Evolutionary conservation across 2,797 vertebrate genomes (phyloP), one percentile per base, ranked within the genome.

Genomic region (Etheostoma perlongum): DNA sequence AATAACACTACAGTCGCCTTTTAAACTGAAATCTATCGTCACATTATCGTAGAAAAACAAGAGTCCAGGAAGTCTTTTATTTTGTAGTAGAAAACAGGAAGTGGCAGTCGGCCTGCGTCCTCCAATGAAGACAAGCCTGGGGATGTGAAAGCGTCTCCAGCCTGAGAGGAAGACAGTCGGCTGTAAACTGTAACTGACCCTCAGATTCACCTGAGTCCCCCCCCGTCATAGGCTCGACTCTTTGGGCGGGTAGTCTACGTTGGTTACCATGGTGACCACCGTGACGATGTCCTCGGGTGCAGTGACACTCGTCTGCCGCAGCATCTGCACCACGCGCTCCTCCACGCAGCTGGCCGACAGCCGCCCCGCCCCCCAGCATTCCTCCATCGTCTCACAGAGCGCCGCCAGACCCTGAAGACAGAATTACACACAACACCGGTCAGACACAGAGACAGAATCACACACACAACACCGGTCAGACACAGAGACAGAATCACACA

Each of bases 241-340:
- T 95, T 98, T 98, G 78, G 97, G 97, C 48, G 96, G 96, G 93
- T 97, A 98, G 96, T 98, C 97, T 92, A 98, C 95, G 6, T 98
- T 98, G 91, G 97, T 98, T 88, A 98, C 97, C 97, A 98, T 98
- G 6, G 97, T 98, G 93, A 98, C 97, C 23, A 98, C 96, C 36
- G 96, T 98, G 91, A 97, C 96, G 53, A 98, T 96, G 90, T 98
- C 97, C 88, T 98, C 97, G 42, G 97, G 95, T 0, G 95, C 95
- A 15, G 96, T 96, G 86, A 96, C 89, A 87, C 91, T 96, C 89
- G 93, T 95, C 61, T 96, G 91, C 90, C 97, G 96, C 87, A 97
- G 97, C 96, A 98, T 97, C 93, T 98, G 97, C 42, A 96, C 95
- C 11, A 98, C 95, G 2, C 97, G 94, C 82, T 98, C 97, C 86